These are phyloP conservation scores for Drosophila obscura DNA, from an alignment of 1,140 invertebrate genomes.

Conservation along the genomic window DNA sequence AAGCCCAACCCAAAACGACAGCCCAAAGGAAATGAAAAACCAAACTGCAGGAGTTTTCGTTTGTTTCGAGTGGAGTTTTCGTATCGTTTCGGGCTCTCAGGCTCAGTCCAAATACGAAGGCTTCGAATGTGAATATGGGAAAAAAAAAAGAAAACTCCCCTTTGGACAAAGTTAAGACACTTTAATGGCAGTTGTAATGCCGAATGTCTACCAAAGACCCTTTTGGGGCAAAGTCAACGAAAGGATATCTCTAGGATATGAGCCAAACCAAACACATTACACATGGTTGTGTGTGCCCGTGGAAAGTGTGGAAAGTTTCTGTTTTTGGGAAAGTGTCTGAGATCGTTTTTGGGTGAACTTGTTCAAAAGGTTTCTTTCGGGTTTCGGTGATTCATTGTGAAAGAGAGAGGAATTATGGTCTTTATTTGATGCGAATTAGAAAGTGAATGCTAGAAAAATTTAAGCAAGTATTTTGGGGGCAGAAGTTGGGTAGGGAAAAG, in stretches of 20 bases:
- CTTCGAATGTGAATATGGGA: conserved; percentile 5
- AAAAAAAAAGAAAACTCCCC: conserved; percentile 10
- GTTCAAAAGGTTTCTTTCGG: not conserved
- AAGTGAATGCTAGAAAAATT: conserved; percentile 19
- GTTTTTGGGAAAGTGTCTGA: conserved; percentile 40
- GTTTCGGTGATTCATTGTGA: conserved; percentile 47
- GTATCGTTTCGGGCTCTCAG: conserved; percentile 10
- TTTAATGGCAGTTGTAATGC: conserved; percentile 56
- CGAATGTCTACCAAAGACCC: conserved; percentile 24
- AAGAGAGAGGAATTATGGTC: conserved; percentile 18
- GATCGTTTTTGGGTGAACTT: conserved; percentile 41
- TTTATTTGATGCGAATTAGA: conserved; percentile 10
- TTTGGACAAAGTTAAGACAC: conserved; percentile 43
- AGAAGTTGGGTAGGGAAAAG: too few relatives aligned
- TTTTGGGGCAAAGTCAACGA: conserved; percentile 2
- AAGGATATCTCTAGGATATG: not conserved
- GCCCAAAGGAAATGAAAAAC: not conserved
- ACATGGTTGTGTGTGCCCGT: not conserved
- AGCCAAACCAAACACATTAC: not conserved
- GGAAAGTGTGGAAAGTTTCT: conserved; percentile 22
- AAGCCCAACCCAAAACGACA: conserved; percentile 28
- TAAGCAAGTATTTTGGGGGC: not conserved
- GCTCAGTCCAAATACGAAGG: conserved; percentile 6
- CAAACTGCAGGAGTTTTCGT: conserved; percentile 35
- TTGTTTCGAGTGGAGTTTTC: conserved; percentile 43